Base-by-base conservation (phyloP, 2,113 vertebrate genomes). In the Clarias batrachus region DNA sequence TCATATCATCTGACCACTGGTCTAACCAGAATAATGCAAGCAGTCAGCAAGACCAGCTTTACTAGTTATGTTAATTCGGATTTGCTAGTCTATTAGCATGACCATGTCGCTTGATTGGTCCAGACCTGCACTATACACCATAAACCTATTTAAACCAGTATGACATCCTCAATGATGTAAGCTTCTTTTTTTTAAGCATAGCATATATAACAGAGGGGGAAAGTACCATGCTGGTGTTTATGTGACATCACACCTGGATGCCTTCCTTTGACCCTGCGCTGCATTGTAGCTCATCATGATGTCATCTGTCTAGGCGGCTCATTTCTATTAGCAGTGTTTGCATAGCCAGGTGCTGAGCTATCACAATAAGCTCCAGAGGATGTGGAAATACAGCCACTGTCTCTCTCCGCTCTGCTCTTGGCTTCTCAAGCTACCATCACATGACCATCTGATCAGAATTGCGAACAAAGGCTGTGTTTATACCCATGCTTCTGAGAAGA, bases 381-480 rank as follows among this genome's bases (percentile, higher is more conserved):
- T 66, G 65, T 7, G 23, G 56, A 89, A 87, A 87, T 56, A 62
- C 41, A 70, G 78, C 68, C 48, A 16, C 52, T 86, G 68, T 84
- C 65, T 25, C 37, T 86, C 33, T 16, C 13, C 8, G 27, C 48
- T 21, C 14, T 76, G 81, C 25, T 82, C 62, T 87, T 66, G 79
- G 81, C 63, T 90, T 83, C 77, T 85, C 82, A 30, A 73, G 80
- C 87, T 56, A 83, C 77, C 33, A 63, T 89, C 89, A 85, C 85
- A 87, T 90, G 89, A 89, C 87, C 66, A 82, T 81, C 80, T 11
- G 89, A 78, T 86, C 83, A 85, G 81, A 89, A 79, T 85, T 83
- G 54, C 19, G 77, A 82, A 90, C 86, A 87, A 87, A 89, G 80
- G 25, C 83, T n/a, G 57, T 76, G 81, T 78, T 90, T 87, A 88